phyloP scores from a whole-genome alignment of 2,888 invertebrate species.

The Drosophila aldrichi region DNA sequence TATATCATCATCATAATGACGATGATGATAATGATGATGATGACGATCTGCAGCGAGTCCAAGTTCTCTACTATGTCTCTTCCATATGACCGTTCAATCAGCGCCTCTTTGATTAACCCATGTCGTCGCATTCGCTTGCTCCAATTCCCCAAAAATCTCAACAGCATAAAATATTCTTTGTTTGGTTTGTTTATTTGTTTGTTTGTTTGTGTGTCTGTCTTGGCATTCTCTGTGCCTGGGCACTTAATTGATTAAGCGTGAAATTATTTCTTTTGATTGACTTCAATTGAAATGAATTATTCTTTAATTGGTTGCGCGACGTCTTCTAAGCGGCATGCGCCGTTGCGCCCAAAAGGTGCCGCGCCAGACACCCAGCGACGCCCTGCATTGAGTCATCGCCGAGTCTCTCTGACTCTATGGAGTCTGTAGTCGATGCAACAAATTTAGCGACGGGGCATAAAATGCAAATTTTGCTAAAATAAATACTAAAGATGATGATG shows the following conservation, averaged over 20 bases:
- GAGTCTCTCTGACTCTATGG: too few species aligned
- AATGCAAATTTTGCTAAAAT: too few species aligned
- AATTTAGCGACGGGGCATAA: too few species aligned
- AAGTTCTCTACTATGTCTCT: constrained; percentile 15
- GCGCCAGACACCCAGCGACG: background rate
- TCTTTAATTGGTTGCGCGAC: constrained; percentile 73
- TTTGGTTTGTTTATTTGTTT: constrained; percentile 26
- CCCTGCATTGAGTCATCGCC: background rate
- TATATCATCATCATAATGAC: constrained; percentile 73
- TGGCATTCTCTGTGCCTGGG: constrained; percentile 18
- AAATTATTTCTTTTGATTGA: constrained; percentile 82
- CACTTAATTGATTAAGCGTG: constrained; percentile 80
- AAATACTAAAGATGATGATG: background rate
- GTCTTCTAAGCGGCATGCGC: constrained; percentile 58
- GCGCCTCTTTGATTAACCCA: constrained; percentile 29
- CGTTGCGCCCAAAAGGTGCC: constrained; percentile 54
- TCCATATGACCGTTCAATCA: constrained; percentile 28
- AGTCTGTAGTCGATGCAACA: too few species aligned
- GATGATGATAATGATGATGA: constrained; percentile 15
- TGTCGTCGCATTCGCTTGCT: constrained; percentile 1
- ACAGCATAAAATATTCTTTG: constrained; percentile 7
- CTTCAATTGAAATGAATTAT: constrained; percentile 82
- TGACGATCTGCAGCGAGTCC: too few species aligned
- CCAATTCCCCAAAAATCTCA: constrained; percentile 27
- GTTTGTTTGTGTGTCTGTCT: too few species aligned